Base-by-base conservation (phyloP, 1,140 invertebrate species). In the Bombus turneri region DNA sequence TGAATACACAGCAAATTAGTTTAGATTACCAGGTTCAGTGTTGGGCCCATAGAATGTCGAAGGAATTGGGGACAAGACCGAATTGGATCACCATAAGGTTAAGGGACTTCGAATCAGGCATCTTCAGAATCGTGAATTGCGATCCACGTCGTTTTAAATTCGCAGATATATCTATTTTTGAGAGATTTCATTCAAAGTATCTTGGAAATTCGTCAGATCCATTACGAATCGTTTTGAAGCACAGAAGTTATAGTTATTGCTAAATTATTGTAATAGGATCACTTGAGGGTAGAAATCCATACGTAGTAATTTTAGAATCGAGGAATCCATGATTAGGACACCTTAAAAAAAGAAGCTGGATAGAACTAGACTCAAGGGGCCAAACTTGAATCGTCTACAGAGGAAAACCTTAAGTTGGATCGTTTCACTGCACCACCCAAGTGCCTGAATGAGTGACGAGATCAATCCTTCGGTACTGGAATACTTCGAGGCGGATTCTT, bases 1-100 rank as follows among this genome's bases (percentile, higher is more conserved):
- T 22, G 74, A 76, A 57, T 76, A 59, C 13, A 18, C 34, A 57
- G 34, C 74, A 31, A 75, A 75, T 75, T 31, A 28, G 13, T 73
- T 73, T 73, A 72, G 69, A 47, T 74, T 43, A 28, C 28, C n/a
- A 72, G 39, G 22, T 41, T 41, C 37, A 43, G 39, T 41, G 15
- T 41, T n/a, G 28, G 39, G 18, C 13, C 39, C 39, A 28, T 10
- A 5, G 25, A n/a, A 72, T 37, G 22, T 34, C 4, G n/a, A 59
- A 39, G 31, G 25, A 31, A 18, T 34, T 13, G 41, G 15, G 18
- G 10, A n/a, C 47, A 74, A 13, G 15, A 25, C 31, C 12, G n/a
- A 57, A 57, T 57, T 13, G 10, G 39, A 41, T 41, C 37, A 9
- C 4, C 22, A 25, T 68, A n/a, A 34, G 31, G 66, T 34, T 22